phyloP scores from a whole-genome alignment of 2,888 invertebrate species.

The Synanthedon vespiformis region DNA sequence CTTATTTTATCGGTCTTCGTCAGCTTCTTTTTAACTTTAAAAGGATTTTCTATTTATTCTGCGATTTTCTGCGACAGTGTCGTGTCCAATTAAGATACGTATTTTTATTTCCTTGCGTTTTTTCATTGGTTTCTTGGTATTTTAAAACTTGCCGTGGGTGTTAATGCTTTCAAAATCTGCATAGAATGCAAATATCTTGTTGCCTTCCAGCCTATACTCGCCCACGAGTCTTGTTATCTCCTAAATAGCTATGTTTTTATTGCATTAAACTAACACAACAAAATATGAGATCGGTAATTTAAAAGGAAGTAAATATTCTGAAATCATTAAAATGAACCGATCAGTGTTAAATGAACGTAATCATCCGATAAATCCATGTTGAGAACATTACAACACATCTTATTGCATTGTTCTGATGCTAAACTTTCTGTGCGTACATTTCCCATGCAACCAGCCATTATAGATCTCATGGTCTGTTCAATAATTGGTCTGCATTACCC shows the following conservation, averaged over 20 bases:
- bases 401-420: slow-evolving; percentile 30
- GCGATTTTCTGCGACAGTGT: neutral
- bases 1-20: neutral
- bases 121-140: slow-evolving; percentile 1
- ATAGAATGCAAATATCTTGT: slow-evolving; percentile 36
- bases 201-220: slow-evolving; percentile 12
- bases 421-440: slow-evolving; percentile 23
- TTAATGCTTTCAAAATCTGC: slow-evolving; percentile 26
- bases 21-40: neutral
- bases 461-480: slow-evolving; percentile 26
- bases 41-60: neutral
- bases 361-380: slow-evolving; percentile 1
- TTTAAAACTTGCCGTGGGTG: slow-evolving; percentile 24
- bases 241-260: slow-evolving; percentile 9
- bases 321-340: too few relatives aligned
- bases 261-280: neutral
- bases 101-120: slow-evolving; percentile 2
- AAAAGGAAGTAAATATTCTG: too few relatives aligned
- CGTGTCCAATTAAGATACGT: slow-evolving; percentile 6
- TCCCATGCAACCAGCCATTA: slow-evolving; percentile 41
- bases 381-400: slow-evolving; percentile 31
- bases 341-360: too few relatives aligned
- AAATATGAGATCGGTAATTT: neutral
- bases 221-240: slow-evolving; percentile 32
- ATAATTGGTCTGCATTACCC: neutral